phyloP scores from a whole-genome alignment of 37 sponge, comb jelly and placozoan genomes.

The Agelas oroides region DNA sequence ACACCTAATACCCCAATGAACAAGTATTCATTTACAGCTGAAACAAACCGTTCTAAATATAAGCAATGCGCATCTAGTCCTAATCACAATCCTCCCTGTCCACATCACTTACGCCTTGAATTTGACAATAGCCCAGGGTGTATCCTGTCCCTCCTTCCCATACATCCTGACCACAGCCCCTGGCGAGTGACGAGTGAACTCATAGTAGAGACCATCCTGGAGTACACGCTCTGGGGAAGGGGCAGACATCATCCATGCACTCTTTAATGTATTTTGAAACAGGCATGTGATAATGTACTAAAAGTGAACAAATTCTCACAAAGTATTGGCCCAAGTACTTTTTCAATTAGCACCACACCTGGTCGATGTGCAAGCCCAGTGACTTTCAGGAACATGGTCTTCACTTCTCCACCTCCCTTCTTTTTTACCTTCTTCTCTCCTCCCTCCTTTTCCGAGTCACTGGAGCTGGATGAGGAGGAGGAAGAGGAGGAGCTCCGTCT shows the following conservation, averaged over 20 bases:
- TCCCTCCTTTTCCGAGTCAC: conserved; percentile 21
- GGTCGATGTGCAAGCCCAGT: conserved; percentile 36
- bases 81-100: background rate
- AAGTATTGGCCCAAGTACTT: too few species aligned
- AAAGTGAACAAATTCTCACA: too few species aligned
- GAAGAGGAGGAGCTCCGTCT: conserved; percentile 11
- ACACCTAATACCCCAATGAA: too few species aligned
- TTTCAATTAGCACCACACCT: conserved; percentile 11
- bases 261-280: too few species aligned
- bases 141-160: conserved; percentile 46
- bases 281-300: too few species aligned
- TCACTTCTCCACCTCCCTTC: background rate
- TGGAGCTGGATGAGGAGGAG: background rate
- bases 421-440: conserved; percentile 11
- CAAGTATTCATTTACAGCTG: too few species aligned
- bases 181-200: conserved; percentile 72
- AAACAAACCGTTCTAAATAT: too few species aligned
- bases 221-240: conserved; percentile 55
- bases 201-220: conserved; percentile 78
- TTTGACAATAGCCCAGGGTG: conserved; percentile 62
- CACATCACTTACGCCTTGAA: conserved; percentile 61
- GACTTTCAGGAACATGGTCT: conserved; percentile 39
- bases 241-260: background rate
- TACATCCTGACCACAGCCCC: conserved; percentile 57
- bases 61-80: too few species aligned